Base-by-base conservation (phyloP, 2,113 vertebrate genomes). In the Camelus dromedarius region DNA sequence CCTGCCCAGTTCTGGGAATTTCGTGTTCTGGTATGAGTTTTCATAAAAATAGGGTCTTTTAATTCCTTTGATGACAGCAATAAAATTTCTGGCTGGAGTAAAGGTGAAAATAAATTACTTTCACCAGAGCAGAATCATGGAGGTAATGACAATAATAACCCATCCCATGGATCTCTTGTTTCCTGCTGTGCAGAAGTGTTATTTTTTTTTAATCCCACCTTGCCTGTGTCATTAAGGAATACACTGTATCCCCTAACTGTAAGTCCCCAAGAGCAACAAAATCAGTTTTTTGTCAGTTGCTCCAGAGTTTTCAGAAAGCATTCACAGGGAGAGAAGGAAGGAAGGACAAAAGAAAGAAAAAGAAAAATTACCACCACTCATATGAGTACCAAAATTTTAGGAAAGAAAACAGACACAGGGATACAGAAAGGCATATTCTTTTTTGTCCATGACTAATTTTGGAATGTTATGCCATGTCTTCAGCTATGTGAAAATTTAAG, bases 341-440 rank as follows among this genome's bases (percentile, higher is more conserved):
- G 3, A 35, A 64, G 77, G 15, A n/a, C 14, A 82, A 96, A 90
- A 52, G 7, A 48, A 64, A 87, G 46, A 28, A 86, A 96, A 91
- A 60, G 5, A 38, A 72, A 93, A 76, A 35, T n/a, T 10, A 12
- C 10, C 2, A 24, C 3, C 19, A 76, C 9, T 52, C 7, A 48
- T 58, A 64, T 24, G 5, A 46, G 15, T 46, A 32, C 12, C 10
- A 30, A 89, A 32, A 69, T 54, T 28, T 52, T 48, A 90, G 32
- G 24, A 50, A 52, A 3, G n/a, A 48, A 14, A 90, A 75, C 19
- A 92, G 56, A 64, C 22, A 13, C 10, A 93, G 15, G 3, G 5
- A 32, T n/a, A 26, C 15, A 76, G 58, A 86, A 38, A 38, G 3
- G 20, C 2, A 26, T 64, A 38, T 72, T 16, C 3, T 70, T 70